A percentile compares a stretch with the other conserved stretches of the same genome.
Evolutionary conservation across 2,888 invertebrate genomes (phyloP).

Genomic region (Amblyjoppa fuscipennis): DNA sequence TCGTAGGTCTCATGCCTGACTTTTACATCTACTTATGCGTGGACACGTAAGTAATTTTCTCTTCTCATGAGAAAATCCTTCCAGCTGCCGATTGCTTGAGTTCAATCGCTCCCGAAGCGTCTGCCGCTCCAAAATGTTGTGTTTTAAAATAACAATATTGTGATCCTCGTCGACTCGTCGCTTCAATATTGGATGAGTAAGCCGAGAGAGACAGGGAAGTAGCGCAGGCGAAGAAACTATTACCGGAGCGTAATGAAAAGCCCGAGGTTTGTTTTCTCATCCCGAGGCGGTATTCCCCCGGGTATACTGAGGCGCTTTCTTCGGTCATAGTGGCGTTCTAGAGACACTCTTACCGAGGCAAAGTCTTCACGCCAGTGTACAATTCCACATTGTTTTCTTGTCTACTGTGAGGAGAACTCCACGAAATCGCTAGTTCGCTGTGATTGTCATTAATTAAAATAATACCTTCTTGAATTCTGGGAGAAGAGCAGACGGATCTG

Average conservation of each 20-base stretch:
- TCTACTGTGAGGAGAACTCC: not conserved
- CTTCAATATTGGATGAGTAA: conserved; percentile 13
- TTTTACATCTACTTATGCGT: not conserved
- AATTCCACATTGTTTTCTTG: conserved; percentile 31
- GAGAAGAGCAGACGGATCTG: not conserved
- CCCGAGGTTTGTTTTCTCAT: conserved; percentile 51
- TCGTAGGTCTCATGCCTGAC: not conserved
- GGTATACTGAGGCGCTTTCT: not conserved
- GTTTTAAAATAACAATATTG: conserved; percentile 21
- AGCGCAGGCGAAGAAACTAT: conserved; percentile 26
- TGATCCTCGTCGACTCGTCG: conserved; percentile 1
- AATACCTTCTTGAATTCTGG: conserved; percentile 1
- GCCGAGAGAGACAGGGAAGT: not conserved
- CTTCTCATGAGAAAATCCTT: not conserved
- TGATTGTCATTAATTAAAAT: conserved; percentile 17
- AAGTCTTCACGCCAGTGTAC: conserved; percentile 6
- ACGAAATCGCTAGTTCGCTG: not conserved
- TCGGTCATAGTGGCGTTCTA: not conserved
- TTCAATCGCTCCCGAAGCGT: not conserved
- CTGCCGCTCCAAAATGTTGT: not conserved
- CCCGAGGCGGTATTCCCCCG: conserved; percentile 11
- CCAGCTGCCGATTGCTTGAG: not conserved
- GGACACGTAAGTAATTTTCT: not conserved
- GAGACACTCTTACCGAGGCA: not conserved
- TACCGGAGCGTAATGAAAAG: conserved; percentile 52